Base-by-base conservation (phyloP, 2,888 invertebrate species). In the Tetragonula carbonaria region DNA sequence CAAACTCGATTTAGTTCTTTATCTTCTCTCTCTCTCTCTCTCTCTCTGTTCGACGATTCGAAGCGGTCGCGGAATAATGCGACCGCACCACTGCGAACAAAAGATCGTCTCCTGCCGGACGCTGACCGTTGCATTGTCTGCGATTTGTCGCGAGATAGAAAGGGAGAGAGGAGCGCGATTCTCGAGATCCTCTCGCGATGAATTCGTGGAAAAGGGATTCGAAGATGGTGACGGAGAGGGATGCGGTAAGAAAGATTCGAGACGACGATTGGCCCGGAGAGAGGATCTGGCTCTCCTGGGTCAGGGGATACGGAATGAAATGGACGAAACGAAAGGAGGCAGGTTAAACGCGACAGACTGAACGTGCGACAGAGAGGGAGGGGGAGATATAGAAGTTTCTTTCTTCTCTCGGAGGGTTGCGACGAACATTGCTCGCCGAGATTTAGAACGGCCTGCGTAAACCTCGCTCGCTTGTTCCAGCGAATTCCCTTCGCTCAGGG, bases 121-220 rank as follows among this genome's bases (percentile, higher is more conserved):
- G 59, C 70, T 71, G 74, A 82, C 74, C 38, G 85, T 86, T 87
- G 87, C 85, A 82, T 89, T 88, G 86, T 89, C 83, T 75, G 88
- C 85, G 85, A 90, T 90, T 90, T 88, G 83, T 90, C 90, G 85
- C 68, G 53, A 74, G 88, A 89, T 89, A 86, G 80, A 78, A 74
- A 55, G 62, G 72, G 51, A 70, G 38, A 65, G 78, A 18, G 50
- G 67, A 78, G 23, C 75, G 86, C 78, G 87, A 88, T 85, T 38
- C 38, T 38, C 8, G 38, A 45, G 45, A 45, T 45, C 45, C 84
- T 86, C 78, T 78, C 77, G 82, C 77, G 82, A 84, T 74, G 85
- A 85, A 90, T 85, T 83, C 86, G 88, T 82, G 80, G 80, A 82
- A 71, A 74, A 75, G 21, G n/a, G 18, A 50, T 21, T 8, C 5